phyloP scores from a whole-genome alignment of 2,888 invertebrate species.

The Microctonus hyperodae region DNA sequence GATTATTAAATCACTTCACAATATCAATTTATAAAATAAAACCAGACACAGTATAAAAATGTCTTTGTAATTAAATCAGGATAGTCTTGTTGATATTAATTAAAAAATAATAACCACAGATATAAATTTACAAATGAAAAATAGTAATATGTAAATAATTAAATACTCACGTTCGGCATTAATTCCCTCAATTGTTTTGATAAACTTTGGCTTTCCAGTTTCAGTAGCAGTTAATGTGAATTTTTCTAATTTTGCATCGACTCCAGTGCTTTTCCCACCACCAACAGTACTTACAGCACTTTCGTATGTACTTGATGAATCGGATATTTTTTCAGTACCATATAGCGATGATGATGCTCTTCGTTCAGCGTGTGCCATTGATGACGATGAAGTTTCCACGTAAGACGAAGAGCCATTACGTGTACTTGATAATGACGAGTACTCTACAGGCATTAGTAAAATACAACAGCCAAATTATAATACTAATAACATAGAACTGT shows the following conservation, averaged over 20 bases:
- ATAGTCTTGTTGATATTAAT: slow-evolving; percentile 9
- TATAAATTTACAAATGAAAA: neutral
- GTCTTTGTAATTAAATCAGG: neutral
- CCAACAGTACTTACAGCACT: slow-evolving; percentile 44
- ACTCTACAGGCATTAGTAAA: slow-evolving; percentile 49
- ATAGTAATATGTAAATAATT: neutral
- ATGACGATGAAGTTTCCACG: slow-evolving; percentile 51
- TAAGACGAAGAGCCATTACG: slow-evolving; percentile 57
- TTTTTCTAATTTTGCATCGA: slow-evolving; percentile 44
- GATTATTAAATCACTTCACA: neutral
- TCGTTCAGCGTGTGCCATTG: slow-evolving; percentile 42
- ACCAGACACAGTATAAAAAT: neutral
- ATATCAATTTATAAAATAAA: neutral
- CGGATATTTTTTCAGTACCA: slow-evolving; percentile 48
- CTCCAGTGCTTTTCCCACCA: slow-evolving; percentile 37
- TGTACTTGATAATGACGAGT: slow-evolving; percentile 60
- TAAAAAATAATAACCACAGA: slow-evolving; percentile 8
- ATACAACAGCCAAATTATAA: neutral
- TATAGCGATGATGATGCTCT: slow-evolving; percentile 45
- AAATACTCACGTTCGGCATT: slow-evolving; percentile 80
- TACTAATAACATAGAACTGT: neutral
- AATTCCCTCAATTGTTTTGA: slow-evolving; percentile 77
- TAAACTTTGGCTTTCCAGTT: slow-evolving; percentile 75
- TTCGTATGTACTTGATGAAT: slow-evolving; percentile 48
- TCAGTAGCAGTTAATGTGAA: slow-evolving; percentile 50